Percentiles rank a stretch among this genome's conserved stretches.
Evolutionary conservation across 2,888 invertebrate species (phyloP).

Genomic region (Allygus modestus): DNA sequence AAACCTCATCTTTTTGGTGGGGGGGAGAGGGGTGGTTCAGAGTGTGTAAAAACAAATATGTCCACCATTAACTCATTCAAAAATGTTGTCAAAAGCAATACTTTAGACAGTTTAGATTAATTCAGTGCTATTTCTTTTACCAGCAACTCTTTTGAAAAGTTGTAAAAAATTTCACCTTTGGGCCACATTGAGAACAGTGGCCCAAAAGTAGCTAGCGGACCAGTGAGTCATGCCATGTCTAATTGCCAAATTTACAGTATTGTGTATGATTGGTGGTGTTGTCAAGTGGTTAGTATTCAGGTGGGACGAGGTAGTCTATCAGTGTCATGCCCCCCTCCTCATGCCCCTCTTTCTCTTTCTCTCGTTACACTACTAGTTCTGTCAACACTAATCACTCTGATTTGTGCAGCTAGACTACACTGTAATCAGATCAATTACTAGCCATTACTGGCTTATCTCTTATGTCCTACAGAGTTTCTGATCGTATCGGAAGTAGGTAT

Average conservation of each 20-base stretch:
- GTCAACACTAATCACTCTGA: slow-evolving; percentile 43
- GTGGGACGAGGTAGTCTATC: slow-evolving; percentile 3
- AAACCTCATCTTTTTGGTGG: too few relatives aligned
- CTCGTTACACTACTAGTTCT: not conserved
- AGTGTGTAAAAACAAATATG: too few relatives aligned
- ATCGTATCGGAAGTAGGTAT: not conserved
- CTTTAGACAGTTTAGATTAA: too few relatives aligned
- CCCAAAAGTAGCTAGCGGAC: not conserved
- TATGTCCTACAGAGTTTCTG: not conserved
- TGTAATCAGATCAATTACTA: slow-evolving; percentile 32
- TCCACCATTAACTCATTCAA: too few relatives aligned
- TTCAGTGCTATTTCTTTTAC: too few relatives aligned
- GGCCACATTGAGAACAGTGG: not conserved
- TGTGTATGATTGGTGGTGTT: slow-evolving; percentile 43
- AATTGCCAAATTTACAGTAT: slow-evolving; percentile 54
- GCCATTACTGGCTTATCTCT: slow-evolving; percentile 18
- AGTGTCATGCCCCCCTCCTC: not conserved
- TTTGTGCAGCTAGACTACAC: not conserved
- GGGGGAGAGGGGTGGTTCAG: too few relatives aligned
- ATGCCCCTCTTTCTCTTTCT: not conserved
- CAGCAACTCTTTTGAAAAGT: too few relatives aligned
- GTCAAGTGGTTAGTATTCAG: slow-evolving; percentile 23
- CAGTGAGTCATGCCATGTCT: slow-evolving; percentile 31
- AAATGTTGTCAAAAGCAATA: too few relatives aligned
- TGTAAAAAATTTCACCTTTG: too few relatives aligned